Evolutionary conservation across 2,888 invertebrate genomes (phyloP), one percentile per base, ranked within the genome.

Genomic region (Cheilosia soror): DNA sequence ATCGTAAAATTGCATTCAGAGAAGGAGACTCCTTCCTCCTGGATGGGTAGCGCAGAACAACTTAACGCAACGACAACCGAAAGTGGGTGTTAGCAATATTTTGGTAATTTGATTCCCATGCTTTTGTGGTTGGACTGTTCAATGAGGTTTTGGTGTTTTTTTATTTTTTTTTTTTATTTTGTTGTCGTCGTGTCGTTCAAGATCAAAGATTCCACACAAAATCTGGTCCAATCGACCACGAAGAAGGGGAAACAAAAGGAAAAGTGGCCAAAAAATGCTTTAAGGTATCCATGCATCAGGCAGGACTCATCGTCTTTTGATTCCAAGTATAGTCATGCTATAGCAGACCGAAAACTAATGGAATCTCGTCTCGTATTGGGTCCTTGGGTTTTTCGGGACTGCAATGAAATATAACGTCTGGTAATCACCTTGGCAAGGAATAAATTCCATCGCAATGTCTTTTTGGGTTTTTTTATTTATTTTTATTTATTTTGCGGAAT

Each of bases 61-160:
- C 63, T 72, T 47, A 69, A 63, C 60, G 66, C 55, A 69, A 69
- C 84, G 84, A 84, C 75, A 84, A 60, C 84, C 57, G 49, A 68
- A 84, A 84, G 84, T 84, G 80, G 84, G 84, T 84, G 84, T 84
- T 71, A 42, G 80, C 84, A 60, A 76, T 84, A 66, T 84, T 84
- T 80, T 71, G 84, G 84, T 84, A 84, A 84, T 80, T 84, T 55
- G 84, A 84, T 84, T 84, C 84, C 80, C 84, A 84, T 65, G 84
- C 71, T 66, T 65, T 80, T 47, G 57, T 25, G 31, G 20, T 37
- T 15, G 37, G 47, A 60, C 58, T n/a, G 51, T 55, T 25, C 55
- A 58, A n/a, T 15, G 78, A 55, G 37, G 47, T 37, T 37, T 37
- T 37, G 4, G 4, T 3, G 4, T 37, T 11, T 37, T 0, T 3